phyloP scores from a whole-genome alignment of 2,888 invertebrate genomes.

The Glaucopsyche alexis region DNA sequence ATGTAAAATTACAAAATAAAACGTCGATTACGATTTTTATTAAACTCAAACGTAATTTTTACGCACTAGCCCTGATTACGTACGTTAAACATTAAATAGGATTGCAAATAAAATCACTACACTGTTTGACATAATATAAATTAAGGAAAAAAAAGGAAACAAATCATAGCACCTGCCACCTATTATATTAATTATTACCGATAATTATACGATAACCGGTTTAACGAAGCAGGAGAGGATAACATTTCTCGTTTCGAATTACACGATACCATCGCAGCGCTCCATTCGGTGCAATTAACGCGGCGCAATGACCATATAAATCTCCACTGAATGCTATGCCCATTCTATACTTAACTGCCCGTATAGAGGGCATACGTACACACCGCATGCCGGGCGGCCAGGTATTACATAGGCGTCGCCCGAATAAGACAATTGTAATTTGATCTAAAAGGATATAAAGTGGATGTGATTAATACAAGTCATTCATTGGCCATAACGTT shows the following conservation, averaged over 20 bases:
- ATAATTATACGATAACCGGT: not conserved
- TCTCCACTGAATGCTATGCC: conserved; percentile 67
- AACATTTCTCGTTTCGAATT: conserved; percentile 64
- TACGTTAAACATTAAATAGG: no score
- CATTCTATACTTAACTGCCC: conserved; percentile 57
- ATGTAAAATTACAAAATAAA: no score
- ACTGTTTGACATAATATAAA: no score
- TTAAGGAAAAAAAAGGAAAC: not conserved
- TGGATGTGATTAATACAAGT: conserved; percentile 51
- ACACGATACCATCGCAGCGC: conserved; percentile 71
- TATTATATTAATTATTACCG: not conserved
- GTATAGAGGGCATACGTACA: conserved; percentile 35
- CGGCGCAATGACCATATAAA: conserved; percentile 76
- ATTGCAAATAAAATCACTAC: no score
- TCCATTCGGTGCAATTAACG: conserved; percentile 75
- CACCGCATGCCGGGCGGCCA: not conserved
- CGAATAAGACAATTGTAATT: conserved; percentile 28
- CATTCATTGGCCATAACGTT: conserved; percentile 51
- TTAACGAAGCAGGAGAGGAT: conserved; percentile 49
- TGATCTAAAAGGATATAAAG: conserved; percentile 43
- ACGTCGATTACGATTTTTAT: no score
- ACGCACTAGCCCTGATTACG: no score
- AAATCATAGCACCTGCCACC: not conserved
- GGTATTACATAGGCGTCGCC: conserved; percentile 6
- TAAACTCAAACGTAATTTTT: no score